Percentiles rank a stretch among this genome's conserved stretches.
These are phyloP conservation scores for Aphrocallistes beatrix DNA, from an alignment of 37 sponge, comb jelly and placozoan genomes.

Conservation along the genomic window DNA sequence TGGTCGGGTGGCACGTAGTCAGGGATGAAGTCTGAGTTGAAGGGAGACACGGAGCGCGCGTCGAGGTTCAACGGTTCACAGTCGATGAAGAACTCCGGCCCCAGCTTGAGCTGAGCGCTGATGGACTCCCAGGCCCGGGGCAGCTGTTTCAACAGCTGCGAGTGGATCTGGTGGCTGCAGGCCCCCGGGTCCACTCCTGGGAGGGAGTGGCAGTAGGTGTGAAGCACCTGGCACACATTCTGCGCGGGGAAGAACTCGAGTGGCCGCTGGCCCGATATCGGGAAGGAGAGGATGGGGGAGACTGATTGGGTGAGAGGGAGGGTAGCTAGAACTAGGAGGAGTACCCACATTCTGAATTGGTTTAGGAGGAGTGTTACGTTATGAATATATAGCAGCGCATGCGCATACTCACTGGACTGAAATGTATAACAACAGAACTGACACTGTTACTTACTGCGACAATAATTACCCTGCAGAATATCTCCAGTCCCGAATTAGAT, in stretches of 20 bases:
- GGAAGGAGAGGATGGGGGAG: background rate
- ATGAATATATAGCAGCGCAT: background rate
- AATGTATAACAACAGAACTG: no score
- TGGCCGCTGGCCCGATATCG: background rate
- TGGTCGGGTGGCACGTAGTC: background rate
- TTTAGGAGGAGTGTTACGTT: no score
- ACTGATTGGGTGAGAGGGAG: background rate
- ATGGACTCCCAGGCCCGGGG: constrained; percentile 39
- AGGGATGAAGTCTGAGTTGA: background rate
- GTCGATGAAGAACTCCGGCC: constrained; percentile 52
- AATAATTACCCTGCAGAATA: no score
- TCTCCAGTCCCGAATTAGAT: no score
- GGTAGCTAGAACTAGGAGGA: background rate
- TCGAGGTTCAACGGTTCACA: constrained; percentile 38
- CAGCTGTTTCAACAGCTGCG: constrained; percentile 35
- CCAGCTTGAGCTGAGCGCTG: constrained; percentile 30
- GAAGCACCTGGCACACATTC: constrained; percentile 59
- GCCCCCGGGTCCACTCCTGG: background rate
- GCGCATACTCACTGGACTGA: background rate
- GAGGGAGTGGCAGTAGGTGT: constrained; percentile 56
- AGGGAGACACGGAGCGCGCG: background rate
- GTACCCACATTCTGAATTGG: background rate
- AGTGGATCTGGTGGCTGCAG: constrained; percentile 53
- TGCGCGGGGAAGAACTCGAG: background rate
- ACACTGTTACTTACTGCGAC: no score